Conservation (phyloP, 2,113 vertebrate genomes). For the Neoarius graeffei region DNA sequence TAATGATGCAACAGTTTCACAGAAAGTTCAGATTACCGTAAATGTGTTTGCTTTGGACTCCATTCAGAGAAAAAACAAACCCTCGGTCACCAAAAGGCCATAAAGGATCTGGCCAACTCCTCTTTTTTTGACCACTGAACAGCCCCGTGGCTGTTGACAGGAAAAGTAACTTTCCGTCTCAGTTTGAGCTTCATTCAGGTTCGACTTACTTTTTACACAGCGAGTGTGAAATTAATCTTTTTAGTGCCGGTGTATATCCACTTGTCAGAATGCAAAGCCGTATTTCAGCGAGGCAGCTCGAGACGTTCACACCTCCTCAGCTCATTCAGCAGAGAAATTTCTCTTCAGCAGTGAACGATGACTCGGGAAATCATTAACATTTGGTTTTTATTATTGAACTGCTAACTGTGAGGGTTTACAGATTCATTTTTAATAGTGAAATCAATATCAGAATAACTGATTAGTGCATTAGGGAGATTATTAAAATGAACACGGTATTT, state of each 20-base stretch:
- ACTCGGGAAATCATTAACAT: background rate
- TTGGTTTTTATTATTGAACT: background rate
- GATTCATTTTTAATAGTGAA: background rate
- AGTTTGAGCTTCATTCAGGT: constrained; percentile 33
- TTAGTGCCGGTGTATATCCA: constrained; percentile 20
- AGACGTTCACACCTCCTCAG: constrained; percentile 51
- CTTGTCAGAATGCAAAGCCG: constrained; percentile 43
- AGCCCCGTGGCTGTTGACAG: constrained; percentile 49
- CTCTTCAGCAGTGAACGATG: background rate
- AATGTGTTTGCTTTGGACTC: constrained; percentile 54
- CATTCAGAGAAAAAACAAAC: constrained; percentile 47
- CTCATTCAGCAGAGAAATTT: constrained; percentile 42
- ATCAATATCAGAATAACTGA: background rate
- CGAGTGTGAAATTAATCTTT: constrained; percentile 33
- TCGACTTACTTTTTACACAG: constrained; percentile 31
- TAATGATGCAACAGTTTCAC: constrained; percentile 52
- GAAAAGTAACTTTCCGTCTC: constrained; percentile 48
- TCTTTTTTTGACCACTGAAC: constrained; percentile 48
- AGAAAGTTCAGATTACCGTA: constrained; percentile 53
- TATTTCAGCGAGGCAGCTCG: constrained; percentile 44
- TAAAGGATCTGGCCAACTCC: constrained; percentile 50
- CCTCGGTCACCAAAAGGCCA: constrained; percentile 41
- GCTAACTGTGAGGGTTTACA: background rate
- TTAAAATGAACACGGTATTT: too few species aligned
- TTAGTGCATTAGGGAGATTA: background rate